A percentile compares a stretch with the other conserved stretches of the same genome.
These are phyloP conservation scores for Ochropacha duplaris DNA, from an alignment of 2,888 invertebrate genomes.

Conservation along the genomic window DNA sequence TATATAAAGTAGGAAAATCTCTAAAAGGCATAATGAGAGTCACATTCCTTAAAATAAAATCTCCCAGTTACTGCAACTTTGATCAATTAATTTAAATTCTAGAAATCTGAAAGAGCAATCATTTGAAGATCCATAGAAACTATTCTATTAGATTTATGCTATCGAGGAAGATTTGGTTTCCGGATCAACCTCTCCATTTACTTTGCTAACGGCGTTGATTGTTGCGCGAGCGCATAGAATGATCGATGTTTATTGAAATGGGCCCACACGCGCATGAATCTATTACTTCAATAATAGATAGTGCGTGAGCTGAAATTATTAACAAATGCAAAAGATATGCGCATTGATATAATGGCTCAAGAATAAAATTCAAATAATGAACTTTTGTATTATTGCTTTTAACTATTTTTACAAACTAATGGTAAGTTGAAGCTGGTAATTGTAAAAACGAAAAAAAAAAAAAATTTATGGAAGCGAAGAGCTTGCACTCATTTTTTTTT, in stretches of 20 bases:
- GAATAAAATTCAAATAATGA: background rate
- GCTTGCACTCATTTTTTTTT: too few relatives aligned
- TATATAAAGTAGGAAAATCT: too few relatives aligned
- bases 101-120: background rate
- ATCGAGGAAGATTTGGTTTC: constrained; percentile 37
- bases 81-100: too few relatives aligned
- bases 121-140: constrained; percentile 2
- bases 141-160: background rate
- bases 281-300: constrained; percentile 46
- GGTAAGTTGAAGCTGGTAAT: too few relatives aligned
- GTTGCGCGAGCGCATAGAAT: constrained; percentile 47
- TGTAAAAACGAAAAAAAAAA: too few relatives aligned
- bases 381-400: background rate
- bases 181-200: constrained; percentile 69
- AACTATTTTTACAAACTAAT: too few relatives aligned
- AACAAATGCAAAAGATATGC: background rate
- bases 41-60: too few relatives aligned
- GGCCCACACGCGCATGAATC: constrained; percentile 62
- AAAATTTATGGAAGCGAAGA: too few relatives aligned
- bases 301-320: constrained; percentile 45
- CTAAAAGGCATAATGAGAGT: too few relatives aligned
- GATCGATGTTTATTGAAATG: constrained; percentile 64
- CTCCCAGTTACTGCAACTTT: background rate
- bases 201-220: constrained; percentile 69
- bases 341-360: background rate